phyloP scores from a whole-genome alignment of 2,888 invertebrate species.

The Ceriagrion tenellum region DNA sequence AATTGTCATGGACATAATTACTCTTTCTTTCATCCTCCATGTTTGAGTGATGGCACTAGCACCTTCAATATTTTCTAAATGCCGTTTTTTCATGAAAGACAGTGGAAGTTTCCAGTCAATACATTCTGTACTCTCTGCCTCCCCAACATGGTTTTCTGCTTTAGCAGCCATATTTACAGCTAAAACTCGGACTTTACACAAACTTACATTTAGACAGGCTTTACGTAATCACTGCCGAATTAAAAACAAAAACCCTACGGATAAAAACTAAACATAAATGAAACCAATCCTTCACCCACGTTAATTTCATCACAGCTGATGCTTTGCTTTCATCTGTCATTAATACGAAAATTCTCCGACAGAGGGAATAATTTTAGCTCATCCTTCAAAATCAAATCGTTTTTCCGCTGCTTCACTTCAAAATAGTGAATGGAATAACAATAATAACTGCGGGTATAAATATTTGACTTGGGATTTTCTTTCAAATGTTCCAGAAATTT shows the following conservation, averaged over 20 bases:
- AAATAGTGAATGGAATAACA: too few relatives aligned
- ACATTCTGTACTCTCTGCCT: conserved; percentile 69
- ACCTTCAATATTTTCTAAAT: conserved; percentile 86
- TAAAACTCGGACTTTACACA: conserved; percentile 53
- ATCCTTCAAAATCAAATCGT: not conserved
- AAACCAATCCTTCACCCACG: conserved; percentile 52
- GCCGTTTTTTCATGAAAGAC: conserved; percentile 87
- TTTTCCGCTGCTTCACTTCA: too few relatives aligned
- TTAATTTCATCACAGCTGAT: conserved; percentile 64
- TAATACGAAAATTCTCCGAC: not conserved
- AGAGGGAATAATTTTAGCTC: conserved; percentile 30
- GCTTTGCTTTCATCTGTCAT: conserved; percentile 50
- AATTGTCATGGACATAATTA: conserved; percentile 76
- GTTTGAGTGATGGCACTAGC: conserved; percentile 85
- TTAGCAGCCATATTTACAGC: conserved; percentile 68
- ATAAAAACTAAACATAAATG: conserved; percentile 60
- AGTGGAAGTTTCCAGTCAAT: conserved; percentile 79
- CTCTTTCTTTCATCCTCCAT: conserved; percentile 96
- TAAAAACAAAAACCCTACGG: conserved; percentile 30
- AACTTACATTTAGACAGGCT: not conserved
- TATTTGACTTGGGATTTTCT: too few relatives aligned
- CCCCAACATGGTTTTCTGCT: conserved; percentile 51
- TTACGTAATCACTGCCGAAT: not conserved
- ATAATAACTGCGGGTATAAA: too few relatives aligned
- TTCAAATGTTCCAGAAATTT: too few relatives aligned